Percentiles rank a stretch among this genome's conserved stretches.
Conservation (phyloP, 2,888 invertebrate genomes). For the Xestia c-nigrum region DNA sequence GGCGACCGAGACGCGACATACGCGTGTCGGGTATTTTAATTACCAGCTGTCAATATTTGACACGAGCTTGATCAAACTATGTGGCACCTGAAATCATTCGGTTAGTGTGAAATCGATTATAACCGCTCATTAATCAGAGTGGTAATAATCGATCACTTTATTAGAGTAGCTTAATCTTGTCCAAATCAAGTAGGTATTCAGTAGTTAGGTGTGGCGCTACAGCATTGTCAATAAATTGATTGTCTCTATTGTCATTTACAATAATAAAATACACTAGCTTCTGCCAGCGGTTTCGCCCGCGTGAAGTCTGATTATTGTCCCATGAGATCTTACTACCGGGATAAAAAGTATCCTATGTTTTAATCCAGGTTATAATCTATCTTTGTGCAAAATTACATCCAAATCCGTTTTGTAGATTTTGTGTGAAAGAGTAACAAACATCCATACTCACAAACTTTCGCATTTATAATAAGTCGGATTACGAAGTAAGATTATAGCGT, state of each 20-base stretch:
- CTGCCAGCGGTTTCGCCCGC: too few relatives aligned
- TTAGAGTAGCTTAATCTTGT: not conserved
- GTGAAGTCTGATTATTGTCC: too few relatives aligned
- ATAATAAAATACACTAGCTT: not conserved
- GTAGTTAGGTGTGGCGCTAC: not conserved
- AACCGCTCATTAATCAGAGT: constrained; percentile 21
- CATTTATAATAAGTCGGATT: too few relatives aligned
- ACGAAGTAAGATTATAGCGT: not conserved
- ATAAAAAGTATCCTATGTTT: too few relatives aligned
- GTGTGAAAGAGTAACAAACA: too few relatives aligned
- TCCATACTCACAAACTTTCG: too few relatives aligned
- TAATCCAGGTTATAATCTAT: too few relatives aligned
- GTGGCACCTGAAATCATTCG: constrained; percentile 23
- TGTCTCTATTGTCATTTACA: not conserved
- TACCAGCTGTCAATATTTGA: constrained; percentile 66
- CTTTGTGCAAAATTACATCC: too few relatives aligned
- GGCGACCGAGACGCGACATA: constrained; percentile 62
- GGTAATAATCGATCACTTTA: constrained; percentile 11
- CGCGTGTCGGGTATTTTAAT: constrained; percentile 59
- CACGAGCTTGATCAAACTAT: constrained; percentile 39
- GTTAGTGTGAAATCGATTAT: constrained; percentile 40
- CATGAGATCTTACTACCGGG: too few relatives aligned
- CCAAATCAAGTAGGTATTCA: not conserved
- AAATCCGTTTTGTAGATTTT: too few relatives aligned
- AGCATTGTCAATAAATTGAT: not conserved